These are phyloP conservation scores for Sinocyclocheilus grahami DNA, from an alignment of 2,113 vertebrate species.

Conservation along the genomic window DNA sequence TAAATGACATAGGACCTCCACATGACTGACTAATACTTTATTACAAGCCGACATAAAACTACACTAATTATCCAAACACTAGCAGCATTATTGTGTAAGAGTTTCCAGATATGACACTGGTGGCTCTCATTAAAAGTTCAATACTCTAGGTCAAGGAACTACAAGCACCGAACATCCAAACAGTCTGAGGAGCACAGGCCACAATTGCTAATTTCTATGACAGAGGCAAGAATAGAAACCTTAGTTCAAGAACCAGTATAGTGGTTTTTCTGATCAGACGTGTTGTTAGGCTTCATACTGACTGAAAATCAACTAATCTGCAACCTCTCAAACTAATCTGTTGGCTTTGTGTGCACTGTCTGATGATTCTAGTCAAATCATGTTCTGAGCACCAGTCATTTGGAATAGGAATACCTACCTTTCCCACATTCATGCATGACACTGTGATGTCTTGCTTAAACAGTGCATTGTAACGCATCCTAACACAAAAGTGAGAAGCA, in stretches of 20 bases:
- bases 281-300: not conserved
- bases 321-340: not conserved
- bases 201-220: not conserved
- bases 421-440: not conserved
- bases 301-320: not conserved
- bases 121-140: not conserved
- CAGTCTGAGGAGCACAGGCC: not conserved
- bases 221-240: not conserved
- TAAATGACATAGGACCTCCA: not conserved
- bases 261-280: not conserved
- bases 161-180: not conserved
- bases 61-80: not conserved
- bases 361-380: slow-evolving; percentile 2
- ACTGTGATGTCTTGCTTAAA: slow-evolving; percentile 8
- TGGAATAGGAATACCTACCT: slow-evolving; percentile 14
- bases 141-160: not conserved
- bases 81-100: not conserved
- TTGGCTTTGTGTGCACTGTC: not conserved
- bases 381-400: not conserved
- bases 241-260: not conserved
- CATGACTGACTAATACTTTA: not conserved
- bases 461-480: not conserved
- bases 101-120: not conserved
- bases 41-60: not conserved
- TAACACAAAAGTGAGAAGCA: slow-evolving; percentile 4